Conservation (phyloP, 2,888 invertebrate species). For the Allophyes oxyacanthae region DNA sequence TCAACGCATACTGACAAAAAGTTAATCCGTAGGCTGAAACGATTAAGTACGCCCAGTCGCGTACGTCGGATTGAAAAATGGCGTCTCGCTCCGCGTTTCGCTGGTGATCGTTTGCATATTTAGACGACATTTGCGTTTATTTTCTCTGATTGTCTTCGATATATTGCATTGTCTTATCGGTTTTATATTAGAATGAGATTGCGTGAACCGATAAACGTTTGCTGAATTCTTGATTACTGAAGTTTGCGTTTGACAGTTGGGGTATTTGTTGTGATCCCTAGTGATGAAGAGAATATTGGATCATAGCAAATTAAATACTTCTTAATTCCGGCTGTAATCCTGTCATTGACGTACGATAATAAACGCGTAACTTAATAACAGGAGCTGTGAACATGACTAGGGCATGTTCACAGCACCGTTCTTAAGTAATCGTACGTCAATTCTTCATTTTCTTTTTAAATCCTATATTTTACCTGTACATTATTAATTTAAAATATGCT, state of each 20-base stretch:
- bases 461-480: too few relatives aligned
- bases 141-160: conserved; percentile 50
- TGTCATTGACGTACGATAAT: too few relatives aligned
- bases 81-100: conserved; percentile 56
- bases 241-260: conserved; percentile 5
- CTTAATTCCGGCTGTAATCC: too few relatives aligned
- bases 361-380: too few relatives aligned
- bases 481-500: conserved; percentile 10
- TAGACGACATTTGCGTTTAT: conserved; percentile 55
- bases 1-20: conserved; percentile 43
- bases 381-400: too few relatives aligned
- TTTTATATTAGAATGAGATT: conserved; percentile 51
- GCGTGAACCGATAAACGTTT: conserved; percentile 25
- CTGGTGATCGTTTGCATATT: conserved; percentile 69
- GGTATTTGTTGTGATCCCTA: conserved; percentile 5
- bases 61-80: conserved; percentile 66
- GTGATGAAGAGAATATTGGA: too few relatives aligned
- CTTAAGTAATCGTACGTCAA: too few relatives aligned
- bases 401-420: too few relatives aligned
- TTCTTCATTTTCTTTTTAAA: too few relatives aligned
- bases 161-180: conserved; percentile 55
- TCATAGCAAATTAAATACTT: too few relatives aligned
- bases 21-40: conserved; percentile 57
- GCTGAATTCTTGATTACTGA: conserved; percentile 45
- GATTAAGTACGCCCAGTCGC: conserved; percentile 63